These are phyloP conservation scores for Ambastaia sidthimunki DNA, from an alignment of 2,797 vertebrate genomes.

Conservation along the genomic window DNA sequence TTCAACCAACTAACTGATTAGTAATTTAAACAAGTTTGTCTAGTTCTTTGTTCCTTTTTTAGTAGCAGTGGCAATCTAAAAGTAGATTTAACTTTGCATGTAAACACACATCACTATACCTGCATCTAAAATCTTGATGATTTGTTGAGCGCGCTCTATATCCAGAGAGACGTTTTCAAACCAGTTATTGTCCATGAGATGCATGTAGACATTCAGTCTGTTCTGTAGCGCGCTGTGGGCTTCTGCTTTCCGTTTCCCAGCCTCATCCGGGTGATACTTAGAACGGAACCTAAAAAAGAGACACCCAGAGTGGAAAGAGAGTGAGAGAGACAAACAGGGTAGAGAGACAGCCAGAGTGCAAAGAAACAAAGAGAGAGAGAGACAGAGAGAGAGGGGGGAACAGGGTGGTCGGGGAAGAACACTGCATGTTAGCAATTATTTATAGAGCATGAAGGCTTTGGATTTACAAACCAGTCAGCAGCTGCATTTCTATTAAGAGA, in stretches of 20 bases:
- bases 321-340: not conserved
- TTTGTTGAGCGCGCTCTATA: slow-evolving; percentile 85
- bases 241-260: slow-evolving; percentile 84
- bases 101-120: slow-evolving; percentile 69
- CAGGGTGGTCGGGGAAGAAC: slow-evolving; percentile 43
- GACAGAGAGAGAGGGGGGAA: not conserved
- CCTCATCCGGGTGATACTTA: slow-evolving; percentile 93
- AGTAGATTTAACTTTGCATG: not conserved
- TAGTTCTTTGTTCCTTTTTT: not conserved
- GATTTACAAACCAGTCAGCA: not conserved
- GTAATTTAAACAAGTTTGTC: not conserved
- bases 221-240: slow-evolving; percentile 84
- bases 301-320: not conserved
- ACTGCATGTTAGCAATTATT: not conserved
- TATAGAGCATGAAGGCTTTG: not conserved
- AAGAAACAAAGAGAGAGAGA: not conserved
- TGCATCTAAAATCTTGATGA: slow-evolving; percentile 90
- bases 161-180: slow-evolving; percentile 86
- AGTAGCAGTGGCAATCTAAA: not conserved
- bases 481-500: not conserved
- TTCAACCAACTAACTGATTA: too few species aligned
- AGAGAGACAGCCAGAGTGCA: not conserved
- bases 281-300: slow-evolving; percentile 83
- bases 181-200: slow-evolving; percentile 88
- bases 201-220: slow-evolving; percentile 84